Base-by-base conservation (phyloP, 2,888 invertebrate species). In the Drosophila pegasa region DNA sequence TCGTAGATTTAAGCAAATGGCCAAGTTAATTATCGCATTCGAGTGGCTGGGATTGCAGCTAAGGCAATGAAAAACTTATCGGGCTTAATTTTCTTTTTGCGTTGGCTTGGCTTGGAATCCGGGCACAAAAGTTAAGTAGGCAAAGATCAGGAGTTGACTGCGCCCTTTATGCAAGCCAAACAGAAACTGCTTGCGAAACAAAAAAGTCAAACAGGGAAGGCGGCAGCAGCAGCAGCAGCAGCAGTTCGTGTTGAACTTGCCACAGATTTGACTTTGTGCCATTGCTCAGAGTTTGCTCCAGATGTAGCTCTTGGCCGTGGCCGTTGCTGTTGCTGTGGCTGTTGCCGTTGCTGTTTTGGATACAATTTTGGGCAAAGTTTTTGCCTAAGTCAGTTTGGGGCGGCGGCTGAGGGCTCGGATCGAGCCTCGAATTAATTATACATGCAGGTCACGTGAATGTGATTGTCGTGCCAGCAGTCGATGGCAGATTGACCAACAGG, bases 381-480 rank as follows among this genome's bases (percentile, higher is more conserved):
- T 75, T 69, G 80, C 71, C 75, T 56, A 80, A 83, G 79, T 87
- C 69, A 84, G 64, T 82, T 65, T 57, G 16, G 55, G 50, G 54
- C 41, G 14, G 70, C 47, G 52, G 14, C 3, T 4, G 47, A 31
- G 14, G 12, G 35, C 25, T 33, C 25, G 54, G 35, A 64, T 68
- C 70, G 55, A 66, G 75, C 71, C 78, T 71, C 65, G 75, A 84
- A 85, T 85, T 85, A 85, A 85, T 85, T 85, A 85, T 88, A 88
- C 85, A 85, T 85, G 88, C 85, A 85, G 85, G 85, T 88, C 85
- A 85, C 85, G 85, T 87, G 88, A 87, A 88, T 85, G 88, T 84
- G 85, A 85, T 85, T 85, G 89, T 87, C 88, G 81, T 85, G 87
- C 85, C 88, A 79, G 87, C 63, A 81, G 75, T 74, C 78, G 75